Evolutionary conservation across 2,888 invertebrate genomes (phyloP).

Genomic region (Cryptocheilus praepositus): DNA sequence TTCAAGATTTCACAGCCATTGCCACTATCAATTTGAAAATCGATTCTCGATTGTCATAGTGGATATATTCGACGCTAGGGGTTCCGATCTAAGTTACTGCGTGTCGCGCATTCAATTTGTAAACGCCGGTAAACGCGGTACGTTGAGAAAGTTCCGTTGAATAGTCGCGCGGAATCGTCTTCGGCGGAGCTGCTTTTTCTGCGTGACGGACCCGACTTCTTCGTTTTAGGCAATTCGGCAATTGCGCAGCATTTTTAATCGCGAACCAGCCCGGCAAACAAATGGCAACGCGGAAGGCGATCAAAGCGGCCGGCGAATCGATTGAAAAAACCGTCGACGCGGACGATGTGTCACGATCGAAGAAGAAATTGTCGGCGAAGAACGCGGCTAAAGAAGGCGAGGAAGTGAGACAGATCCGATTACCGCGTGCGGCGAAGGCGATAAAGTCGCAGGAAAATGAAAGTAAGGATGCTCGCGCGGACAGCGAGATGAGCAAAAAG

Average conservation of each 20-base stretch:
- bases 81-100: neutral
- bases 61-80: neutral
- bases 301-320: neutral
- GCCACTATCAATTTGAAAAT: conserved; percentile 1
- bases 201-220: neutral
- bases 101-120: conserved; percentile 1
- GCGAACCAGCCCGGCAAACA: neutral
- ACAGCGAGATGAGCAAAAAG: neutral
- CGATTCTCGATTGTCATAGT: conserved; percentile 7
- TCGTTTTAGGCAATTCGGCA: conserved; percentile 1
- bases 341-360: neutral
- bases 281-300: neutral
- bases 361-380: neutral
- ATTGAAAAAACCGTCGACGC: neutral
- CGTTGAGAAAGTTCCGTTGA: conserved; percentile 3
- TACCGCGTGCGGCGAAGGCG: neutral
- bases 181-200: neutral
- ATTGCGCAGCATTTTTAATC: too few species aligned
- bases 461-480: neutral
- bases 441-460: neutral
- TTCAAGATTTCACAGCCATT: neutral
- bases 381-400: neutral
- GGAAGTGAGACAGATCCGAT: neutral
- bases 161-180: neutral
- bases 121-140: conserved; percentile 1